Base-by-base conservation (phyloP, 2,888 invertebrate genomes). In the Steinernema carpocapsae region DNA sequence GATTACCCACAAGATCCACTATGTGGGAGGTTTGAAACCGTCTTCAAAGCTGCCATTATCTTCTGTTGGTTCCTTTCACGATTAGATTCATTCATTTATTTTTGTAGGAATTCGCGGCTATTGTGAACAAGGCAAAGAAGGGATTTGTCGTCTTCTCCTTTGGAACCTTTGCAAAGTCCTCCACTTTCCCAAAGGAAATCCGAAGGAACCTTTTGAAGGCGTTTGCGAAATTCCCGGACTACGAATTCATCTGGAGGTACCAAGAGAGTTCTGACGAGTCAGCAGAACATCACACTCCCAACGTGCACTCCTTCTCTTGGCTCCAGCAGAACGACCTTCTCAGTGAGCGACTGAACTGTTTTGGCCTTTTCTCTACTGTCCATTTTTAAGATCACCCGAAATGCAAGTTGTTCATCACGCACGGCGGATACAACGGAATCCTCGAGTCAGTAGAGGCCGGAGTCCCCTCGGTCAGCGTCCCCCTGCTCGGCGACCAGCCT, bases 401-500 rank as follows among this genome's bases (percentile, higher is more conserved):
- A 17, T 46, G 48, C 46, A 71, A 71, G 17, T 24, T 71, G 12
- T 48, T 71, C 29, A 71, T 71, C 51, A 71, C 71, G 3, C 71
- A 71, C 42, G 71, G 48, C 51, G 71, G 71, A 24, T 71, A 71
- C 51, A 71, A 71, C 71, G 46, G 48, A 6, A 71, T 71, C n/a
- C 32, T 73, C 0, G 74, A 72, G 17, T 73, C 75, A 22, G 29
- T 59, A 14, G 32, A 77, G 4, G 77, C 73, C 6, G 77, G 77
- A 10, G 73, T 77, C 45, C 77, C 77, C 10, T 52, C 76, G 22
- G 42, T 77, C 7, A 45, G 71, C n/a, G 51, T 78, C 26, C 74
- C 76, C 14, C 32, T 77, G 29, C 78, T 77, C 24, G 77, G 74
- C 6, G 77, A 77, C 70, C 77, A 76, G 22, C 71, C 37, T 7